A percentile compares a stretch with the other conserved stretches of the same genome.
phyloP scores from a whole-genome alignment of 2,113 vertebrate species.

The Paratilapia polleni region DNA sequence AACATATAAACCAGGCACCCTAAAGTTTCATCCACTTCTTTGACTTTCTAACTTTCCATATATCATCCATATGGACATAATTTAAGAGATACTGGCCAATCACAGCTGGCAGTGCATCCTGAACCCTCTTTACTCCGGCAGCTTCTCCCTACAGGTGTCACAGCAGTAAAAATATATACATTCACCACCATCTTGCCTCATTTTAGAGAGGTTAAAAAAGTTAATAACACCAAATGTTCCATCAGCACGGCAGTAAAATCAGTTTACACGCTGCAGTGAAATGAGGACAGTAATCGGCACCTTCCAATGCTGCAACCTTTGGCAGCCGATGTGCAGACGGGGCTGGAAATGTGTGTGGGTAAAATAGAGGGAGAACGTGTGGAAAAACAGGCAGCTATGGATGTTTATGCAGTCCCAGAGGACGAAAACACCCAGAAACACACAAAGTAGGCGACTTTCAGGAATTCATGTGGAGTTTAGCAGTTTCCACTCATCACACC shows the following conservation, averaged over 20 bases:
- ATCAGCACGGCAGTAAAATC: conserved; percentile 19
- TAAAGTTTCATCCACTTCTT: not conserved
- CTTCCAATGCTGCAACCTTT: conserved; percentile 22
- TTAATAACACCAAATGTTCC: conserved; percentile 52
- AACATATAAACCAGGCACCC: too few species aligned
- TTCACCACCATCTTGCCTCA: not conserved
- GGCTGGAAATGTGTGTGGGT: not conserved
- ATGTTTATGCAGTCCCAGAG: not conserved
- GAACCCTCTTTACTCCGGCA: not conserved
- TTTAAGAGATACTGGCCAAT: not conserved
- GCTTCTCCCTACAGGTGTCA: not conserved
- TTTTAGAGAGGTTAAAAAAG: conserved; percentile 52
- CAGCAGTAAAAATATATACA: not conserved
- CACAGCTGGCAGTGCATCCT: not conserved
- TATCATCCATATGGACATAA: not conserved
- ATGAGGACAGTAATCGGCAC: conserved; percentile 39
- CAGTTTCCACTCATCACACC: not conserved
- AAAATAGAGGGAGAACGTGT: not conserved
- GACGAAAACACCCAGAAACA: not conserved
- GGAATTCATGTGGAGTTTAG: not conserved
- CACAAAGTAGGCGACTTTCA: conserved; percentile 11
- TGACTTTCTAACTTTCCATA: not conserved
- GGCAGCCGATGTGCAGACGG: not conserved
- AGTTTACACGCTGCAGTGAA: conserved; percentile 40
- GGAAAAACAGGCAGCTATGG: not conserved